Evolutionary conservation across 2,888 invertebrate species (phyloP), one percentile per base, ranked within the genome.

Genomic region (Agriopis marginaria): DNA sequence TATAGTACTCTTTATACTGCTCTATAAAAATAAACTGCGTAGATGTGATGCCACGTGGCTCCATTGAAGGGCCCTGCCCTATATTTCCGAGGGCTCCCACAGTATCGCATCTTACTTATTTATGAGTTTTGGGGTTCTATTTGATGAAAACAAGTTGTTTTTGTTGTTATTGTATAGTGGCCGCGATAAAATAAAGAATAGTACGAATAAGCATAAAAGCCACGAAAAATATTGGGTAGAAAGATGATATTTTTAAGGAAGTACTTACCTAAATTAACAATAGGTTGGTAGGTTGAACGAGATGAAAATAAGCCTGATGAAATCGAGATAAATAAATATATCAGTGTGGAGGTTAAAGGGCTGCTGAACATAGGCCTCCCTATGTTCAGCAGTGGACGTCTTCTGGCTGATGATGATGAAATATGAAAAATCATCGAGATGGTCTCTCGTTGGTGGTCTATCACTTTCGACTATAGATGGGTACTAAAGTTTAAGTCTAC

Each of bases 21-120:
- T 63, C 60, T 60, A 72, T 75, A 78, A 79, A 79, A 77, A 77
- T 75, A 78, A 80, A 84, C 82, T 84, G 80, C 86, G 86, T 69
- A 86, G 66, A 56, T 64, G 32, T 73, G 73, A 61, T 70, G 78
- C 79, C 85, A 84, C 85, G 85, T 85, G 85, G 81, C 72, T 63
- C 51, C 70, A 66, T 68, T 71, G 62, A 77, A 50, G 54, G 75
- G 80, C 80, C 79, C 74, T 83, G 86, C 78, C 86, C 86, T 78
- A 85, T 62, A 77, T 84, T 63, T 66, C 59, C 73, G 50, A 62
- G 53, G 53, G 62, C 62, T 62, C 62, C 77, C 76, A 74, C 74
- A 68, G 69, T 67, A 70, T 61, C 47, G 56, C 58, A 51, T 68
- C 63, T 68, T 53, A 56, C 63, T 70, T 71, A 70, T 66, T 70